phyloP scores from a whole-genome alignment of 2,113 vertebrate species.

The Petrocephalus zakoni region DNA sequence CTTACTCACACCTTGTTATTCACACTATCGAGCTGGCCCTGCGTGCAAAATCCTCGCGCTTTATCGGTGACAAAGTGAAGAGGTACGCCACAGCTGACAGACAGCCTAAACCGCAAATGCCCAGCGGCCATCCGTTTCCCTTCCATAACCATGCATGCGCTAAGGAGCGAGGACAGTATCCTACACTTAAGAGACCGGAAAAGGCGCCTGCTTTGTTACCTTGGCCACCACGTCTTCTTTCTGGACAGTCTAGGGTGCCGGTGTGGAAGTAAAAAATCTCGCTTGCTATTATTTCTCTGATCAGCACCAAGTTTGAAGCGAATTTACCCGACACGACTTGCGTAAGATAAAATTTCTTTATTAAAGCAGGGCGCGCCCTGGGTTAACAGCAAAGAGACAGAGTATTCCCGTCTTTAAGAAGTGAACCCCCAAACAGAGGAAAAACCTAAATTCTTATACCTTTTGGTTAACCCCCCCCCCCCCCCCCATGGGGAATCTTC shows the following conservation, averaged over 20 bases:
- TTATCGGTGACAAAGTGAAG: neutral
- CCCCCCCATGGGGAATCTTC: too few relatives aligned
- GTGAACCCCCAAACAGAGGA: too few relatives aligned
- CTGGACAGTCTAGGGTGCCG: neutral
- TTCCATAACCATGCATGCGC: neutral
- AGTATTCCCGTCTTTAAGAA: too few relatives aligned
- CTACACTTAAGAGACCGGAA: neutral
- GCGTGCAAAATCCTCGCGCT: neutral
- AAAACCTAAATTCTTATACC: too few relatives aligned
- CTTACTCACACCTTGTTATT: neutral
- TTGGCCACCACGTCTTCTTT: neutral
- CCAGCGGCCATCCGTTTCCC: neutral
- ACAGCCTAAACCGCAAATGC: neutral
- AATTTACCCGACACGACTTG: too few relatives aligned
- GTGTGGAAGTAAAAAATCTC: too few relatives aligned
- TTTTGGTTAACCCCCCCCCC: too few relatives aligned
- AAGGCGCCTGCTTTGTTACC: neutral
- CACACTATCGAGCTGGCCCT: neutral
- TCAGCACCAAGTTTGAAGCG: too few relatives aligned
- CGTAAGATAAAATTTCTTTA: too few relatives aligned
- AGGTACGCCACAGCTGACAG: neutral
- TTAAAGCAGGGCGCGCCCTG: too few relatives aligned
- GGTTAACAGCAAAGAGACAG: too few relatives aligned
- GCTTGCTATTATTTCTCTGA: too few relatives aligned
- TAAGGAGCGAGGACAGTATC: neutral